phyloP scores from a whole-genome alignment of 2,888 invertebrate genomes.

The Agrotis segetum region DNA sequence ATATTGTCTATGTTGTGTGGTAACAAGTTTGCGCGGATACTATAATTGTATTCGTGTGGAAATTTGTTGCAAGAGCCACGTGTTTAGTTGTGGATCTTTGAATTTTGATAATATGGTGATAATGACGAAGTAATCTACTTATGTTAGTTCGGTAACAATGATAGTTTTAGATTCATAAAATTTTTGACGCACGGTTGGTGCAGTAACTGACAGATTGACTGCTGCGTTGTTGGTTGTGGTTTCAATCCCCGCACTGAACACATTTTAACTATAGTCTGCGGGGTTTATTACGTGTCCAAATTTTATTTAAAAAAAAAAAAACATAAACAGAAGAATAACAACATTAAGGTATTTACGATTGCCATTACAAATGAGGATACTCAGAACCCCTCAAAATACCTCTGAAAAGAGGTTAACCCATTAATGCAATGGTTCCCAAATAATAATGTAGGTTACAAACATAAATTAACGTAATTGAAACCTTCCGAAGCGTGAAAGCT shows the following conservation, averaged over 20 bases:
- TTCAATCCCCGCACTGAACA: no score
- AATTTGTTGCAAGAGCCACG: not conserved
- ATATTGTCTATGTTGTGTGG: conserved; percentile 23
- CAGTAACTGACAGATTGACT: no score
- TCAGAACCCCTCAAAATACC: conserved; percentile 28
- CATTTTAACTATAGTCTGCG: no score
- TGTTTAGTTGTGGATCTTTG: not conserved
- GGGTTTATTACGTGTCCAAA: no score
- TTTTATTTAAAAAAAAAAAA: no score
- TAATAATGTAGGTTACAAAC: conserved; percentile 50
- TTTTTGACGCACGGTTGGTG: no score
- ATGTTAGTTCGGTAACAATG: not conserved
- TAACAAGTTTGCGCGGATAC: conserved; percentile 21
- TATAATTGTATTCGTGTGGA: conserved; percentile 3
- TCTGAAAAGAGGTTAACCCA: conserved; percentile 32
- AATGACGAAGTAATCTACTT: not conserved
- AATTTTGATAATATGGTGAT: not conserved
- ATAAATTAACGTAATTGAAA: conserved; percentile 54
- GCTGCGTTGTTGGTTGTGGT: no score
- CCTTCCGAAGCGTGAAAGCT: conserved; percentile 34
- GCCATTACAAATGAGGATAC: conserved; percentile 12
- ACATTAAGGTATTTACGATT: not conserved
- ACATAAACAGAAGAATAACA: no score
- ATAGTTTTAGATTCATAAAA: no score
- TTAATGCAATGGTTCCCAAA: conserved; percentile 44